Evolutionary conservation across 2,888 invertebrate genomes (phyloP).

Genomic region (Chamaedrilus cognettii): DNA sequence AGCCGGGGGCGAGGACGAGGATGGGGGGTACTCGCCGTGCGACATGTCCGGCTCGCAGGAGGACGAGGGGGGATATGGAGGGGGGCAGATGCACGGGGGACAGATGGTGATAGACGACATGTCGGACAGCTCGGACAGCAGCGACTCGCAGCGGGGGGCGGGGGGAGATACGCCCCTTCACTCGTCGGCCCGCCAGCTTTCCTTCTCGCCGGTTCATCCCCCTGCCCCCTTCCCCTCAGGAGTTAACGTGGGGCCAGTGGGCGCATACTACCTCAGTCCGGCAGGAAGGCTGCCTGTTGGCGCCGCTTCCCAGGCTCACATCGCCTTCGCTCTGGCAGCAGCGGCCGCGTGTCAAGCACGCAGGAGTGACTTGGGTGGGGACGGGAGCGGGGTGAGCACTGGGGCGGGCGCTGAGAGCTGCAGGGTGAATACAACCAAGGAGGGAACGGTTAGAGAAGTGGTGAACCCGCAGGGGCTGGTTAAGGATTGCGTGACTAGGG

Average conservation of each 20-base stretch:
- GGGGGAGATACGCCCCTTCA: not conserved
- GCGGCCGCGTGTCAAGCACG: not conserved
- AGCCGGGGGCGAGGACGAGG: not conserved
- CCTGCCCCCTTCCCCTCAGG: too few species aligned
- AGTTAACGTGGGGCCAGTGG: not conserved
- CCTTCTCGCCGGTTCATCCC: not conserved
- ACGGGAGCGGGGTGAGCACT: not conserved
- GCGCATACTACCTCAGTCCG: not conserved
- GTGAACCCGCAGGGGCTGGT: not conserved
- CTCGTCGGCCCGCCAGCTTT: not conserved
- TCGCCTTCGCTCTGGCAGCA: not conserved
- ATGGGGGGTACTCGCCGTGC: not conserved
- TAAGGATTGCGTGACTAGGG: too few species aligned
- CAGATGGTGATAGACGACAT: conserved; percentile 6
- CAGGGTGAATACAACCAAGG: too few species aligned
- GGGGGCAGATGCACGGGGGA: not conserved
- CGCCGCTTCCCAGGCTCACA: not conserved
- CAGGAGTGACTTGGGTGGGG: not conserved
- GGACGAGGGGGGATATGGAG: not conserved
- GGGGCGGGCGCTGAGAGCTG: too few species aligned
- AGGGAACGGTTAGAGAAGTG: too few species aligned
- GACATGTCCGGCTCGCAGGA: not conserved
- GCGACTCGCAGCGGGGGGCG: not conserved
- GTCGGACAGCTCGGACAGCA: conserved; percentile 16
- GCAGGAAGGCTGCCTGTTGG: not conserved